Base-by-base conservation (phyloP, 2,113 vertebrate species). In the Sisor rabdophorus region DNA sequence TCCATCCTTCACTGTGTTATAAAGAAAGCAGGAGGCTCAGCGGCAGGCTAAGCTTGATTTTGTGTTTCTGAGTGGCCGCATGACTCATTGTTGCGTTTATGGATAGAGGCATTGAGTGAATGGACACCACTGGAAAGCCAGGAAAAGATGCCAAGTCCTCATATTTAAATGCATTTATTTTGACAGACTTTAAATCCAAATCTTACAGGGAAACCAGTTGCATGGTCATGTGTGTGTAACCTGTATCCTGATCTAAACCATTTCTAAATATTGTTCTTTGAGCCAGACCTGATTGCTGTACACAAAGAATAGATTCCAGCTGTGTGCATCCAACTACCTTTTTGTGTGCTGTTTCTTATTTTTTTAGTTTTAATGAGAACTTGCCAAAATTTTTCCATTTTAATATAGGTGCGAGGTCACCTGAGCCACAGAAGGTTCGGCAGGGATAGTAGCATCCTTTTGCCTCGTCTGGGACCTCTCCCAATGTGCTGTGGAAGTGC, bases 391-490 rank as follows among this genome's bases (percentile, higher is more conserved):
- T 63, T 28, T 61, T 32, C 19, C 19, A 15, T 60, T 61, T 61
- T 17, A 32, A 24, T 17, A 48, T 11, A 9, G 80, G 81, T 28
- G 0, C 28, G 2, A 68, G 19, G 79, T 54, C 73, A 98, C 96
- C 97, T 92, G 94, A 84, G 28, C 96, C 95, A 32, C 61, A 96
- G 84, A 97, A 99, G 3, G 96, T 97, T 74, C 94, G 92, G 81
- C 93, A 96, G 0, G 96, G 96, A 79, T 93, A 93, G 88, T 94
- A 95, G 84, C 95, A 97, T 58, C 94, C 93, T 84, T 92, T 95
- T 82, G 91, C 91, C 77, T 95, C 95, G 0, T 98, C 94, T 0
- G 96, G 95, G 58, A 98, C 83, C 71, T 98, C 96, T 65, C 96
- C 97, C 11, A 95, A 94, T 79, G 91, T 90, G 82, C 90, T 95